Percentiles rank a stretch among this genome's conserved stretches.
phyloP scores from a whole-genome alignment of 2,797 vertebrate genomes.

The Chromis chromis region DNA sequence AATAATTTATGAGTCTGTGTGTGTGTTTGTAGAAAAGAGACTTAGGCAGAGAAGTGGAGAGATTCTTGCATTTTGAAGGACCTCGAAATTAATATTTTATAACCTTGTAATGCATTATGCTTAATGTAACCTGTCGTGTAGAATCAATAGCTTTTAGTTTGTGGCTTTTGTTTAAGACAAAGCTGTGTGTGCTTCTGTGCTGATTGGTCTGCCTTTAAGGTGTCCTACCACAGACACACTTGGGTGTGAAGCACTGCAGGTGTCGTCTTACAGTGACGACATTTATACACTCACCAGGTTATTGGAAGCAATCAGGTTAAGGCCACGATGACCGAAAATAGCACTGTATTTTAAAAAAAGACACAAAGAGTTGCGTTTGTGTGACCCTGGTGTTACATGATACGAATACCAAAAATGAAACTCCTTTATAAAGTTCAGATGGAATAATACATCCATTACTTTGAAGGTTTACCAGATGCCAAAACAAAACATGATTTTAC shows the following conservation, averaged over 20 bases:
- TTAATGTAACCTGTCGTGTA: neutral
- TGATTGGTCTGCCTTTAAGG: conserved; percentile 20
- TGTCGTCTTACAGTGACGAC: conserved; percentile 40
- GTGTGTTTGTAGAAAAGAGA: neutral
- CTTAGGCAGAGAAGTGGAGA: neutral
- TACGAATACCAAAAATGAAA: neutral
- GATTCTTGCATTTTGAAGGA: neutral
- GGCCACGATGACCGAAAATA: conserved; percentile 9
- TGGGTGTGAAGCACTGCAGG: conserved; percentile 19
- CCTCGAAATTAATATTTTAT: neutral
- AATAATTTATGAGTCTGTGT: conserved; percentile 9
- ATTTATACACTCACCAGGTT: conserved; percentile 33
- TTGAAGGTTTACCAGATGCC: neutral
- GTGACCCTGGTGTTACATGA: neutral
- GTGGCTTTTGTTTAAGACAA: conserved; percentile 11
- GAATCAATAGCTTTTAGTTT: conserved; percentile 37
- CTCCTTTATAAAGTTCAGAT: neutral
- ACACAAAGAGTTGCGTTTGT: neutral
- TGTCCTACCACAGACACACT: neutral
- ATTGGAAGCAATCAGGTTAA: conserved; percentile 28
- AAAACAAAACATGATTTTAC: neutral
- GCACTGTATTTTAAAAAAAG: neutral
- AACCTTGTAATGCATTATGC: neutral
- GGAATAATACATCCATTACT: neutral
- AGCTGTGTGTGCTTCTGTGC: neutral